Evolutionary conservation across 2,888 invertebrate genomes (phyloP).

Genomic region (Cataglyphis albicans): DNA sequence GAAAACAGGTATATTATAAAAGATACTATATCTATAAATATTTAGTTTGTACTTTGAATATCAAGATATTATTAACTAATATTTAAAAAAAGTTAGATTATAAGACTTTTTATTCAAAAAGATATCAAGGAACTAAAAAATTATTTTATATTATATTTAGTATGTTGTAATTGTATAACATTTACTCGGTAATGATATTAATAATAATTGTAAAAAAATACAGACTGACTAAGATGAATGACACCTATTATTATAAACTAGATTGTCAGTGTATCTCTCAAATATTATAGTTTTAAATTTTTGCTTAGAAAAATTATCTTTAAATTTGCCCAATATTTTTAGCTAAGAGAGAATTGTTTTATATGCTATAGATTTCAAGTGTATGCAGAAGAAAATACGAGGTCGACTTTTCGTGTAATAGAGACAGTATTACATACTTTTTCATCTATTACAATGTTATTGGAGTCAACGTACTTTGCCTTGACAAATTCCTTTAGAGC

Average conservation of each 20-base stretch:
- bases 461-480: conserved; percentile 98
- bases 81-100: neutral
- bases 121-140: neutral
- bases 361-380: conserved; percentile 90
- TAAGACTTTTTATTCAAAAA: neutral
- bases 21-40: neutral
- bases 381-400: conserved; percentile 95
- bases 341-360: neutral
- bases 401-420: conserved; percentile 97
- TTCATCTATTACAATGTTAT: conserved; percentile 97
- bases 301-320: conserved; percentile 30
- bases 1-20: conserved; percentile 88
- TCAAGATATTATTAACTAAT: neutral
- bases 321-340: neutral
- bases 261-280: neutral
- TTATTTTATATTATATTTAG: neutral
- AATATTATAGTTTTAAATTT: neutral
- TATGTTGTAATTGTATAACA: neutral
- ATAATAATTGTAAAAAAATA: neutral
- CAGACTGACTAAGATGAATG: neutral
- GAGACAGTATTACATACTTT: conserved; percentile 97
- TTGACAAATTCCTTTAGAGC: conserved; percentile 98
- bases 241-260: neutral
- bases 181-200: neutral
- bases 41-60: neutral